Evolutionary conservation across 2,113 vertebrate genomes (phyloP), one percentile per base, ranked within the genome.

Genomic region (Stegastes partitus): DNA sequence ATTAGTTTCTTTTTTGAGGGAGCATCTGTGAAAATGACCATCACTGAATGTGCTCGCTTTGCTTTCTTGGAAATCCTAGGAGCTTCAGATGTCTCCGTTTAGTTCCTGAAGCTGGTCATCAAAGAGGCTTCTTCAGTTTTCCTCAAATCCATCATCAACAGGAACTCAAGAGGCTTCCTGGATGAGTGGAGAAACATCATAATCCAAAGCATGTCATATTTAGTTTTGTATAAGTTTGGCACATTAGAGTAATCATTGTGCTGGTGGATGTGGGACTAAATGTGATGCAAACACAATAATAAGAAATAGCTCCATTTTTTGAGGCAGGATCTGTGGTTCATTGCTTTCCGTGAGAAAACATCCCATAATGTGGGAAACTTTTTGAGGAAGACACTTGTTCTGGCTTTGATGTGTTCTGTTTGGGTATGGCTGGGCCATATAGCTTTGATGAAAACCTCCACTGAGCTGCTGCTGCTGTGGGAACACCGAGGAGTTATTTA

Each of bases 391-490:
- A 25, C 58, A 67, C 58, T 77, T 79, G 47, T 39, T 64, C 65
- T 18, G 44, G 19, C 73, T 80, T 85, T 85, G 67, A 82, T 78
- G 73, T 56, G n/a, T 31, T 73, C 15, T 74, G 67, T 68, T 79
- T 82, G 58, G 57, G 37, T 68, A 50, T 74, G 49, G 39, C 44
- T 68, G 54, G 66, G 68, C 58, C 61, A 50, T 44, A 68, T 15
- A 63, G 79, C 82, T 85, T 82, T 84, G 62, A 86, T 78, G 68
- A 21, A 80, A 79, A 79, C 63, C 72, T 85, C 78, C 2, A 42
- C 42, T 3, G 68, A 53, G 53, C 31, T 34, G 31, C 39, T 34
- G 31, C 39, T 25, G 63, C 66, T 56, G 31, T 62, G 62, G 47
- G 63, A 71, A 73, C 77, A 77, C 64, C 53, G 53, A 53, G 56